Evolutionary conservation across 2,797 vertebrate genomes (phyloP).

Genomic region (Natrix natrix): DNA sequence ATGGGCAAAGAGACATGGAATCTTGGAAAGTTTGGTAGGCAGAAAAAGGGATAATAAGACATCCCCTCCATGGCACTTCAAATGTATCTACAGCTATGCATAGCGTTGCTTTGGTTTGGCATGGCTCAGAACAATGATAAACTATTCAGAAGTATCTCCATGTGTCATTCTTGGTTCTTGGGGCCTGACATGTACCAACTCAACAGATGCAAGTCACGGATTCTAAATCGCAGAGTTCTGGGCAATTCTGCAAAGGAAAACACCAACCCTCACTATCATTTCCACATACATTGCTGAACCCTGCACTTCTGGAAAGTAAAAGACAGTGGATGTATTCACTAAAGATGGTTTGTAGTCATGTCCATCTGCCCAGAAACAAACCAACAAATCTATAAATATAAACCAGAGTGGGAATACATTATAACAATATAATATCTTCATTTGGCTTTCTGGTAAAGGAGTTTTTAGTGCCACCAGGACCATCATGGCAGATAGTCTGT

Average conservation of each 20-base stretch:
- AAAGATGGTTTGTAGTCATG: background rate
- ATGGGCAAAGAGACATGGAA: background rate
- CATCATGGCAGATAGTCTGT: background rate
- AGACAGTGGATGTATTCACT: background rate
- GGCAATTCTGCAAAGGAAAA: background rate
- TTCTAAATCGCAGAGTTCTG: background rate
- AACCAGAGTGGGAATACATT: background rate
- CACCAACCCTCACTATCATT: background rate
- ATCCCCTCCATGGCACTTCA: background rate
- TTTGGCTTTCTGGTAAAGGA: background rate
- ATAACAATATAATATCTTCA: background rate
- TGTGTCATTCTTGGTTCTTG: background rate
- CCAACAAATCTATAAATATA: background rate
- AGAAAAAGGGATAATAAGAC: background rate
- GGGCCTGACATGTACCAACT: background rate
- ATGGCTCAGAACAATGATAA: background rate
- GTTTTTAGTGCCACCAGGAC: no score
- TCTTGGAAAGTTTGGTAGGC: background rate
- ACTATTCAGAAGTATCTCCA: background rate
- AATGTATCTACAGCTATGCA: background rate
- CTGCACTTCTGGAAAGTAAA: background rate
- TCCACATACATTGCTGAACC: background rate
- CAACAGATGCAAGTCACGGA: background rate
- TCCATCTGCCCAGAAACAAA: background rate
- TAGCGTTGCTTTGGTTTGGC: background rate